Evolutionary conservation across 2,888 invertebrate genomes (phyloP).

Genomic region (Ophonus ardosiacus): DNA sequence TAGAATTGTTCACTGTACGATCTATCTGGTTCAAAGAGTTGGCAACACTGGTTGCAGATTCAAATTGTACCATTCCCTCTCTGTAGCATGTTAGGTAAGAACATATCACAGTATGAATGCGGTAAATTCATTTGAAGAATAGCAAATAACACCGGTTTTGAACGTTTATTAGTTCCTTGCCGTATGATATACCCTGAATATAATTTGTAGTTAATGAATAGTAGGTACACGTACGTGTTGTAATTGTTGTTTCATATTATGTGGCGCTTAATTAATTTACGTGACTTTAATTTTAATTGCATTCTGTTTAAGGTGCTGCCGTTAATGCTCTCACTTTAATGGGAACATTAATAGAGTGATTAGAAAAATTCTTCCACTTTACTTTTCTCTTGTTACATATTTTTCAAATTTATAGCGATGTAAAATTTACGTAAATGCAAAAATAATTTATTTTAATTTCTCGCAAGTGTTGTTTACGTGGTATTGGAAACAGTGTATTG

Average conservation of each 20-base stretch:
- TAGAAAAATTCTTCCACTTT: neutral
- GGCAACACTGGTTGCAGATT: neutral
- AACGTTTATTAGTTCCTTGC: slow-evolving; percentile 4
- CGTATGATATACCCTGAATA: slow-evolving; percentile 19
- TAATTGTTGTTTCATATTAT: slow-evolving; percentile 33
- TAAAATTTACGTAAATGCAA: neutral
- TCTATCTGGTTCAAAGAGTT: too few relatives aligned
- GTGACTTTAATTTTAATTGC: slow-evolving; percentile 46
- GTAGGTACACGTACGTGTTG: slow-evolving; percentile 20
- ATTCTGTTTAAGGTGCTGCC: slow-evolving; percentile 39
- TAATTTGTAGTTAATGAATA: slow-evolving; percentile 44
- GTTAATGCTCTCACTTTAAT: slow-evolving; percentile 11
- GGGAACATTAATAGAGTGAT: neutral
- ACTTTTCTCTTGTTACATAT: neutral
- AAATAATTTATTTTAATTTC: neutral
- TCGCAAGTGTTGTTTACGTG: neutral
- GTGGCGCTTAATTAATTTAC: slow-evolving; percentile 40
- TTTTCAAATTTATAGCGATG: neutral
- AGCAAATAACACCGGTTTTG: slow-evolving; percentile 23
- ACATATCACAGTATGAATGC: neutral
- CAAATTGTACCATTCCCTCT: neutral
- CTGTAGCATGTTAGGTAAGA: slow-evolving; percentile 2
- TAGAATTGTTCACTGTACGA: too few relatives aligned
- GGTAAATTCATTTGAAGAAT: slow-evolving; percentile 43
- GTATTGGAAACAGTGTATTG: neutral